A percentile compares a stretch with the other conserved stretches of the same genome.
Evolutionary conservation across 92 coral and sea anemone species (phyloP).

Genomic region (Bergia puertoricense): DNA sequence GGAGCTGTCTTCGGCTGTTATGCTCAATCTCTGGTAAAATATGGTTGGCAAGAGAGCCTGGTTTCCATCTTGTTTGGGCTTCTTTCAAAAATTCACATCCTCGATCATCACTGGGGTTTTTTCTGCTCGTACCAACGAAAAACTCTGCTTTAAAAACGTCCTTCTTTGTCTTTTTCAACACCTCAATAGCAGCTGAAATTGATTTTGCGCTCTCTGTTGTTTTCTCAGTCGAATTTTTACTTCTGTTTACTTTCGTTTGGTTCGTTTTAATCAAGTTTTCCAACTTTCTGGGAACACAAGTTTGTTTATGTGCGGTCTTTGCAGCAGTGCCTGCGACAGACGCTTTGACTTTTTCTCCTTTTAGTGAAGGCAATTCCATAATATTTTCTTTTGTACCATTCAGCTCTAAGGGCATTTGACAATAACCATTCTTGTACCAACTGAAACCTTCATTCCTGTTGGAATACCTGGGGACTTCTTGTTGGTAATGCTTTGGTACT

Average conservation of each 20-base stretch:
- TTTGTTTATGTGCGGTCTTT: background rate
- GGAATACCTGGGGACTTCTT: background rate
- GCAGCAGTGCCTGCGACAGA: background rate
- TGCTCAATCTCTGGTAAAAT: background rate
- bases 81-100: background rate
- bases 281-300: background rate
- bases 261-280: background rate
- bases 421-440: no score
- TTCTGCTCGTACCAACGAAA: background rate
- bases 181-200: constrained; percentile 17
- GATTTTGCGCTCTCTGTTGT: background rate
- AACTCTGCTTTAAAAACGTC: background rate
- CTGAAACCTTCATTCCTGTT: background rate
- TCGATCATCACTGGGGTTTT: background rate
- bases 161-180: background rate
- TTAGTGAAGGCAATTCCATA: background rate
- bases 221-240: background rate
- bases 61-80: background rate
- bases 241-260: background rate
- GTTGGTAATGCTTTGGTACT: background rate
- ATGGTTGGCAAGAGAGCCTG: background rate
- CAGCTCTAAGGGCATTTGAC: background rate
- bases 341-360: constrained; percentile 12
- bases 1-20: background rate
- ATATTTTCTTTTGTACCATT: background rate